These are phyloP conservation scores for Piscicola geometra DNA, from an alignment of 2,888 invertebrate genomes.

Conservation along the genomic window DNA sequence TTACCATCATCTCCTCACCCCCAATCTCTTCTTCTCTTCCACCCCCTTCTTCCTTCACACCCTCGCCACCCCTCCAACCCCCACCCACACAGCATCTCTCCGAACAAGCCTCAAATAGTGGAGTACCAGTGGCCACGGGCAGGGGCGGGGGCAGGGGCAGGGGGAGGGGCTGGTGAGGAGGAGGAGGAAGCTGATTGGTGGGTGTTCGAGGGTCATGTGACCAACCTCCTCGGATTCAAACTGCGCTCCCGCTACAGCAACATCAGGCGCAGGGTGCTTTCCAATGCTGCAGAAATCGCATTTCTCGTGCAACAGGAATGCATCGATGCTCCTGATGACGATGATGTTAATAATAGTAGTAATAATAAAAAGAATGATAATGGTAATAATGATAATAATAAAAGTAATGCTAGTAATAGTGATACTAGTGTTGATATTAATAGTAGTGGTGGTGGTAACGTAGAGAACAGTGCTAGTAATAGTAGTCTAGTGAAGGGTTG, in stretches of 20 bases:
- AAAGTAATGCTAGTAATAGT: background rate
- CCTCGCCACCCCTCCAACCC: background rate
- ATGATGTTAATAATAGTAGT: too few species aligned
- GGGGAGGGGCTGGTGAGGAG: conserved; percentile 56
- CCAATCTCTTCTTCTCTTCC: background rate
- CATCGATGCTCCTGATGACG: conserved; percentile 2
- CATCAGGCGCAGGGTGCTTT: background rate
- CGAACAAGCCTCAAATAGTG: conserved; percentile 73
- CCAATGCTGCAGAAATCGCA: background rate
- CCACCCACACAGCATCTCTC: background rate
- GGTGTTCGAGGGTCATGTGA: conserved; percentile 93
- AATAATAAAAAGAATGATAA: too few species aligned
- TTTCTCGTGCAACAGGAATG: background rate
- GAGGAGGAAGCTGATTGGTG: conserved; percentile 67
- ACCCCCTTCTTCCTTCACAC: background rate
- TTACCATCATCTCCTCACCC: background rate
- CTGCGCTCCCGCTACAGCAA: conserved; percentile 64
- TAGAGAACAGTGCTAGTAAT: too few species aligned
- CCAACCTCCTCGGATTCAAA: conserved; percentile 89
- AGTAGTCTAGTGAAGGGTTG: too few species aligned
- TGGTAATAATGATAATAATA: background rate
- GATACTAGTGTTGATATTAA: background rate
- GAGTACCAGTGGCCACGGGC: conserved; percentile 84
- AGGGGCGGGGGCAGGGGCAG: conserved; percentile 54
- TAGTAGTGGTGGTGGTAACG: background rate